Evolutionary conservation across 1,140 invertebrate genomes (phyloP).

Genomic region (Caenorhabditis inopinata): DNA sequence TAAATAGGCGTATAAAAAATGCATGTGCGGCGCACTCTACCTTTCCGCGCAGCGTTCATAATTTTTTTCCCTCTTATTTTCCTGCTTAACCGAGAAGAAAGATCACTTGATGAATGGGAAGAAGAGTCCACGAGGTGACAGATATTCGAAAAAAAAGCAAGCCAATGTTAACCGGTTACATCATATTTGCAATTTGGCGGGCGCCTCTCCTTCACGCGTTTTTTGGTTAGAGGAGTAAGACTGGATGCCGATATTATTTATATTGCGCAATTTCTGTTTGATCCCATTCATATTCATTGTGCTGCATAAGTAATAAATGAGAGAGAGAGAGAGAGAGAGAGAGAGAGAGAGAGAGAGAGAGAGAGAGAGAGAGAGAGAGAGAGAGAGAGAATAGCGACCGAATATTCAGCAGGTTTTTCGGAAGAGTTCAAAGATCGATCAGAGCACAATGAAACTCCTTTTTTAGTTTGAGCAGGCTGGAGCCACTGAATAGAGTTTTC

Average conservation of each 20-base stretch:
- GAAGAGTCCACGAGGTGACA: not conserved
- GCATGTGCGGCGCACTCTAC: not conserved
- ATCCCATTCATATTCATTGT: conserved; percentile 19
- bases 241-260: conserved; percentile 14
- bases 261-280: conserved; percentile 11
- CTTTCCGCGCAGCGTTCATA: conserved; percentile 11
- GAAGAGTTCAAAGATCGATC: not conserved
- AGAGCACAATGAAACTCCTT: too few species aligned
- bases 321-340: not conserved
- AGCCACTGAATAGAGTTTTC: too few species aligned
- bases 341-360: too few species aligned
- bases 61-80: too few species aligned
- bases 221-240: not conserved
- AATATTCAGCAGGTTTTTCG: not conserved
- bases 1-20: conserved; percentile 27
- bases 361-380: not conserved
- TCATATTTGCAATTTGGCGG: conserved; percentile 5
- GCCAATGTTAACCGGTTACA: not conserved
- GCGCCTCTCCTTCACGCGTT: not conserved
- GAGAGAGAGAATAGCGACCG: not conserved
- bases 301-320: not conserved
- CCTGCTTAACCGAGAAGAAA: conserved; percentile 13
- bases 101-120: not conserved
- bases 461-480: too few species aligned
- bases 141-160: not conserved